Base-by-base conservation (phyloP, 2,113 vertebrate species). In the Tragulus kanchil region DNA sequence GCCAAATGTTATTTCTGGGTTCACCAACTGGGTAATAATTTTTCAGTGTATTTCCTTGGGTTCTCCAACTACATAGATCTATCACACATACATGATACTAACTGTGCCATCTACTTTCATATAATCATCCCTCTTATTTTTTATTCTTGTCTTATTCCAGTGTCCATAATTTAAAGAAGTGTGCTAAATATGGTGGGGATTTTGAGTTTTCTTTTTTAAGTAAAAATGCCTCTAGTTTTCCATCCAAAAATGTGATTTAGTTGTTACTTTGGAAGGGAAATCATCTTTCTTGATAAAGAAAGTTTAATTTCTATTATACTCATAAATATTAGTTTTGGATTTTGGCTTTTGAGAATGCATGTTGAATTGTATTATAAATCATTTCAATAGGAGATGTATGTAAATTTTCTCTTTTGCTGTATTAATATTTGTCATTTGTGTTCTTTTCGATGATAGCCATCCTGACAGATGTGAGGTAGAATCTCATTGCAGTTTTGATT, bases 271-370 rank as follows among this genome's bases (percentile, higher is more conserved):
- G 17, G 31, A 92, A 92, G 10, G 50, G 45, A 67, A 13, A 58
- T 23, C 13, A 28, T 75, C 75, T 81, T 96, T 61, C 31, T 64
- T 90, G 45, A 97, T 85, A 90, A 90, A 85, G 42, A 42, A 86
- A n/a, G 1, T 15, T 36, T 52, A 50, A 92, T 90, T 82, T 95
- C 45, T 59, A 50, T 48, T 14, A 28, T n/a, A 50, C 12, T 65
- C 67, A 78, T 25, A 91, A 59, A 28, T n/a, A n/a, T n/a, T n/a
- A n/a, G 12, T 65, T 90, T 92, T 28, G 50, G 65, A 65, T 61
- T 81, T 87, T 81, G 31, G 84, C 78, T 87, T 73, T 92, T 95
- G 48, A n/a, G n/a, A 92, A 58, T 28, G 13, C 14, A 2, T 50
- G 28, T 54, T 75, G 28, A 86, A 79, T 92, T 85, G 95, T 87